Evolutionary conservation across 1,140 invertebrate genomes (phyloP).

Genomic region (Monomorium pharaonis): DNA sequence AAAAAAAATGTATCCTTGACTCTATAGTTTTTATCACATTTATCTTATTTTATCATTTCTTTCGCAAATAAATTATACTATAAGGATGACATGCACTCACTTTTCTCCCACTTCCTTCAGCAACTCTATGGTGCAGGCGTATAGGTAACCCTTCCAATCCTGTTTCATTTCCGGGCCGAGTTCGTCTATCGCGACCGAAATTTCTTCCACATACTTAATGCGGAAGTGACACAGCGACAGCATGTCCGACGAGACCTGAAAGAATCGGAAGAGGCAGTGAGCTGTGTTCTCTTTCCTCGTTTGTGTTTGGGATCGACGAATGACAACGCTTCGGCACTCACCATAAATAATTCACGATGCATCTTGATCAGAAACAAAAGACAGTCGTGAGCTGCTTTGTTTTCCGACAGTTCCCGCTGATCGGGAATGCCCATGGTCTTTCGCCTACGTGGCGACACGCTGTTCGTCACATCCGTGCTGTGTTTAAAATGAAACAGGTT

Average conservation of each 20-base stretch:
- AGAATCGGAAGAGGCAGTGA: slow-evolving; percentile 48
- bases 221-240: slow-evolving; percentile 95
- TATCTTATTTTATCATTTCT: background rate
- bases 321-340: slow-evolving; percentile 83
- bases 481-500: slow-evolving; percentile 94
- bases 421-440: slow-evolving; percentile 91
- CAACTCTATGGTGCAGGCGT: slow-evolving; percentile 93
- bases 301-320: slow-evolving; percentile 51
- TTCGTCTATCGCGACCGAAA: slow-evolving; percentile 90
- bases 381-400: slow-evolving; percentile 96
- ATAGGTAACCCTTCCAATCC: slow-evolving; percentile 93
- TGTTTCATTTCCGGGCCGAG: slow-evolving; percentile 89
- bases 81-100: slow-evolving; percentile 82
- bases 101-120: slow-evolving; percentile 95
- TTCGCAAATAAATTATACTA: background rate
- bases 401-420: slow-evolving; percentile 94
- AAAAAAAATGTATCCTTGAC: background rate
- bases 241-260: slow-evolving; percentile 91
- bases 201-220: slow-evolving; percentile 95
- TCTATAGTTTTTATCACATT: background rate
- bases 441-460: slow-evolving; percentile 87
- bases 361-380: slow-evolving; percentile 93
- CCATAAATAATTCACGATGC: slow-evolving; percentile 92
- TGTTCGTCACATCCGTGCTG: slow-evolving; percentile 86
- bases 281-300: slow-evolving; percentile 20